phyloP scores from a whole-genome alignment of 1,140 invertebrate genomes.

The Reticulitermes speratus region DNA sequence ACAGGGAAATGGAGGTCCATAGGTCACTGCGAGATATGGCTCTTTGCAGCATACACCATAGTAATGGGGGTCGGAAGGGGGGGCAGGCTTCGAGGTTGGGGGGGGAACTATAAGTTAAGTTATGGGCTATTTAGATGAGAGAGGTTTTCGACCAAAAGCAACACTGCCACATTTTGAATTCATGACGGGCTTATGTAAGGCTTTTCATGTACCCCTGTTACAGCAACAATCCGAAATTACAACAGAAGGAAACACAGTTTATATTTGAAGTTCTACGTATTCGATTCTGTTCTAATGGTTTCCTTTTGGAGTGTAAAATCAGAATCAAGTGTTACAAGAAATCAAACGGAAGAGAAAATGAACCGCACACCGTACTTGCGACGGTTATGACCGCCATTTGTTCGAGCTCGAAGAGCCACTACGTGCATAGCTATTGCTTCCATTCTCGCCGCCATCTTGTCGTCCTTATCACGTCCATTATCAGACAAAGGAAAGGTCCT shows the following conservation, averaged over 20 bases:
- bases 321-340: background rate
- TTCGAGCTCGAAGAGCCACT: background rate
- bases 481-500: background rate
- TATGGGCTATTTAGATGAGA: conserved; percentile 16
- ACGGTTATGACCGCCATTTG: background rate
- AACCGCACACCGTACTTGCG: background rate
- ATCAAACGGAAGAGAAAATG: background rate
- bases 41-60: background rate
- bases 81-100: background rate
- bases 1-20: background rate
- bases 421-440: conserved; percentile 1
- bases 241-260: too few species aligned
- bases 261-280: too few species aligned
- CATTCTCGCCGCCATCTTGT: background rate
- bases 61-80: background rate
- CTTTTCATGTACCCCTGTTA: background rate
- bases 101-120: conserved; percentile 11
- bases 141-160: conserved; percentile 14
- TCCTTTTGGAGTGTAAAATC: too few species aligned
- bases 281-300: too few species aligned
- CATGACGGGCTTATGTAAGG: background rate
- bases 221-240: too few species aligned
- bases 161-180: background rate
- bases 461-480: background rate
- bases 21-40: background rate